Conservation (phyloP, 2,888 invertebrate species). For the Chelonus formosanus region DNA sequence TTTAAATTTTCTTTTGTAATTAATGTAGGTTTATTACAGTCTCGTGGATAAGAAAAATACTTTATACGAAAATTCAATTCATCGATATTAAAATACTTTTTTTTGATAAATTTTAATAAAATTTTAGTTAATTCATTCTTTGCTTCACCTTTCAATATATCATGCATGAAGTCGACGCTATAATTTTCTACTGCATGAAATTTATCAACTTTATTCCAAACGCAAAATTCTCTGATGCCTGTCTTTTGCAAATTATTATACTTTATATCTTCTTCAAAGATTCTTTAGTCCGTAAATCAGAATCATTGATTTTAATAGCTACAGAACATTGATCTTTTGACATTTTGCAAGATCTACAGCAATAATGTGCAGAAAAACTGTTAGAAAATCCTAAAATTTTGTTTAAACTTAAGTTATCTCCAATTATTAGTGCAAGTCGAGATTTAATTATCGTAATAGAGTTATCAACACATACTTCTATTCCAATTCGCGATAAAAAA, state of each 20-base stretch:
- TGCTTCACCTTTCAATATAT: no score
- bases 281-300: neutral
- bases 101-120: no score
- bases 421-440: neutral
- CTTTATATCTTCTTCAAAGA: neutral
- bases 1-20: no score
- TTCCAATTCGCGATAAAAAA: slow-evolving; percentile 9
- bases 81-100: no score
- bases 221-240: neutral
- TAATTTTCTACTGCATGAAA: neutral
- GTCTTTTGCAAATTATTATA: neutral
- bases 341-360: neutral
- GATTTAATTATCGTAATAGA: slow-evolving; percentile 8
- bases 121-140: no score
- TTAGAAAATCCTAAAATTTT: slow-evolving; percentile 5
- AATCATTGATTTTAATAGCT: neutral
- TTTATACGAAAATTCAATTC: no score
- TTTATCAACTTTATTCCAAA: neutral
- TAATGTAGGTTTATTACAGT: no score
- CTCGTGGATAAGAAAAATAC: no score
- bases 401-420: slow-evolving; percentile 12
- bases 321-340: neutral
- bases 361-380: neutral
- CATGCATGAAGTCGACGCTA: no score
- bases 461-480: slow-evolving; percentile 9